Evolutionary conservation across 2,113 vertebrate genomes (phyloP).

Genomic region (Prolemur simus): DNA sequence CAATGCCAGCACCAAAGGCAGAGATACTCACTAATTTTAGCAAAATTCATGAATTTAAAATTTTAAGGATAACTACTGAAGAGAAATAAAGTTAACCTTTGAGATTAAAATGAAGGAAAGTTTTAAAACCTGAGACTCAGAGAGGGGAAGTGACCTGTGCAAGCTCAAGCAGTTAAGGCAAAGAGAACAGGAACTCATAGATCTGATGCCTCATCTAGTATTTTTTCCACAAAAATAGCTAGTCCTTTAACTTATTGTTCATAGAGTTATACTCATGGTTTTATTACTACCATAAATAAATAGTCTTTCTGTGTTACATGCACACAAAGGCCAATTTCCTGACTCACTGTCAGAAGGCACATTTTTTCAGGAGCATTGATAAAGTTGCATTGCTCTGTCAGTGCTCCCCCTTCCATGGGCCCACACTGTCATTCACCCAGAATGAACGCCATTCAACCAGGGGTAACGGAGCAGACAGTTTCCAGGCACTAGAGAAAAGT

Average conservation of each 20-base stretch:
- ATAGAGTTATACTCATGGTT: not conserved
- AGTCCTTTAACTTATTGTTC: not conserved
- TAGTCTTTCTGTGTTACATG: not conserved
- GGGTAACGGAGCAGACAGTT: not conserved
- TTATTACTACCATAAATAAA: not conserved
- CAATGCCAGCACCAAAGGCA: too few species aligned
- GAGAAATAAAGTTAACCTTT: not conserved
- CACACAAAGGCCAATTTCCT: not conserved
- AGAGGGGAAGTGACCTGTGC: not conserved
- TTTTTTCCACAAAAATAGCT: not conserved
- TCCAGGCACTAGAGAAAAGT: not conserved
- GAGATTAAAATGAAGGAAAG: not conserved
- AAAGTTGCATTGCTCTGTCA: not conserved
- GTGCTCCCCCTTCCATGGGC: not conserved
- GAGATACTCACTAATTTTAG: not conserved
- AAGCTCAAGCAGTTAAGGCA: not conserved
- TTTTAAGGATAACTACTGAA: not conserved
- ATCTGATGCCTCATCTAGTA: too few species aligned
- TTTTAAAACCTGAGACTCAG: not conserved
- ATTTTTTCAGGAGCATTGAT: not conserved
- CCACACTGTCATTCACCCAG: not conserved
- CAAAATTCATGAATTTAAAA: not conserved
- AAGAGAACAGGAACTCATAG: not conserved
- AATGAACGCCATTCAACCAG: not conserved
- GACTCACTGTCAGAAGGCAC: not conserved